Conservation (phyloP, 92 coral and sea anemone genomes). For the Palythoa grandiflora region DNA sequence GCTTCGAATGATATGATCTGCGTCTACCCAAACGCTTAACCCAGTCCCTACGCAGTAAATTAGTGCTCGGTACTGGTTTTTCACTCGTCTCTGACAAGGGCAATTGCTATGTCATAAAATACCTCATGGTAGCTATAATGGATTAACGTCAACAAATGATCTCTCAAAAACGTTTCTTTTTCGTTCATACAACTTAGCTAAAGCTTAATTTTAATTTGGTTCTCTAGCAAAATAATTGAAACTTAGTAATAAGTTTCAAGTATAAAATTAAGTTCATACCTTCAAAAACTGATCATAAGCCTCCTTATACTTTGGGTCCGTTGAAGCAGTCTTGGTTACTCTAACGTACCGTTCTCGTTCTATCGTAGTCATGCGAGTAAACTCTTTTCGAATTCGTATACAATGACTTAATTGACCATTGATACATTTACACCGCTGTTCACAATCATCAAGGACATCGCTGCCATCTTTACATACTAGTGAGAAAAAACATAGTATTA, state of each 20-base stretch:
- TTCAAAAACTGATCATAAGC: constrained; percentile 72
- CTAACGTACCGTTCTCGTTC: constrained; percentile 64
- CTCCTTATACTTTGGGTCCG: constrained; percentile 61
- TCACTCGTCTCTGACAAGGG: too few species aligned
- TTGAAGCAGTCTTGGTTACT: constrained; percentile 69
- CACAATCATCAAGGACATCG: constrained; percentile 70
- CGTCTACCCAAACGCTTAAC: too few species aligned
- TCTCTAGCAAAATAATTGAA: background rate
- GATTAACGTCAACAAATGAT: too few species aligned
- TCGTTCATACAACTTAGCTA: too few species aligned
- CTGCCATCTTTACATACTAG: constrained; percentile 29
- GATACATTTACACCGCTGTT: constrained; percentile 78
- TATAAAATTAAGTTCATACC: background rate
- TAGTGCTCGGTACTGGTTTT: too few species aligned
- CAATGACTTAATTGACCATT: constrained; percentile 67
- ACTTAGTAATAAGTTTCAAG: background rate
- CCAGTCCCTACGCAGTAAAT: too few species aligned
- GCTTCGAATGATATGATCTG: too few species aligned
- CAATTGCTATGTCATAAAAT: too few species aligned
- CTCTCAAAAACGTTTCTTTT: too few species aligned
- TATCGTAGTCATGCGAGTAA: constrained; percentile 61
- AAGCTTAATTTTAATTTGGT: too few species aligned
- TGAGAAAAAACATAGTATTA: background rate
- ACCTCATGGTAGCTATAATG: too few species aligned
- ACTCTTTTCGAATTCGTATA: constrained; percentile 73